These are phyloP conservation scores for Acrobasis repandana DNA, from an alignment of 2,888 invertebrate genomes.

Conservation along the genomic window DNA sequence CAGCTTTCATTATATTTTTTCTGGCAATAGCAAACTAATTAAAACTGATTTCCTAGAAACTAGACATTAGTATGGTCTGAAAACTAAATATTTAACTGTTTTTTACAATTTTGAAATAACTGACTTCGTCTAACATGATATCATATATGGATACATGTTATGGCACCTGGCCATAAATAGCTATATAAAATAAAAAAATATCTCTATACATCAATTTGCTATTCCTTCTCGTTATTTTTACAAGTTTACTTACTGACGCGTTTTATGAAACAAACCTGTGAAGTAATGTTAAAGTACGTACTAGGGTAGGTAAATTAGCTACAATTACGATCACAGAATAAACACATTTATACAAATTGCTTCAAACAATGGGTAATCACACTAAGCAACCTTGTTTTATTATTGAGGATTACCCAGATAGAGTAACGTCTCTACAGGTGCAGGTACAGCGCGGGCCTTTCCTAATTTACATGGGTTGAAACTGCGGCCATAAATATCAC, in stretches of 20 bases:
- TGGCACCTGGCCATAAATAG: neutral
- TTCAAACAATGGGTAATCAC: neutral
- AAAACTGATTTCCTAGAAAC: no score
- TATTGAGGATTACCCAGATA: neutral
- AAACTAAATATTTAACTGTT: no score
- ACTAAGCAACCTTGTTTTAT: neutral
- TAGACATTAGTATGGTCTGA: no score
- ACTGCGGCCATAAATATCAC: conserved; percentile 19
- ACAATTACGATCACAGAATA: conserved; percentile 21
- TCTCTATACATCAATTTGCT: conserved; percentile 13
- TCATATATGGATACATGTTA: neutral
- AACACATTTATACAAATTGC: conserved; percentile 16
- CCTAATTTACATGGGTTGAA: neutral
- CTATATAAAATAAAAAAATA: conserved; percentile 16
- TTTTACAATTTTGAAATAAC: neutral
- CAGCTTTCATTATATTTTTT: no score
- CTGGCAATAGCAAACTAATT: no score
- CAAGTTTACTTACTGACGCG: neutral
- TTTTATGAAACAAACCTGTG: neutral
- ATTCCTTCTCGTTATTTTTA: neutral
- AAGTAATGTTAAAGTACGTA: neutral
- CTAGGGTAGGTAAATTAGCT: conserved; percentile 15
- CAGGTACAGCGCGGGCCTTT: conserved; percentile 9
- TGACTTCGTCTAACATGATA: neutral
- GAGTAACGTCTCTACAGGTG: neutral